A percentile compares a stretch with the other conserved stretches of the same genome.
Conservation (phyloP, 2,888 invertebrate genomes). For the Netelia virgata region DNA sequence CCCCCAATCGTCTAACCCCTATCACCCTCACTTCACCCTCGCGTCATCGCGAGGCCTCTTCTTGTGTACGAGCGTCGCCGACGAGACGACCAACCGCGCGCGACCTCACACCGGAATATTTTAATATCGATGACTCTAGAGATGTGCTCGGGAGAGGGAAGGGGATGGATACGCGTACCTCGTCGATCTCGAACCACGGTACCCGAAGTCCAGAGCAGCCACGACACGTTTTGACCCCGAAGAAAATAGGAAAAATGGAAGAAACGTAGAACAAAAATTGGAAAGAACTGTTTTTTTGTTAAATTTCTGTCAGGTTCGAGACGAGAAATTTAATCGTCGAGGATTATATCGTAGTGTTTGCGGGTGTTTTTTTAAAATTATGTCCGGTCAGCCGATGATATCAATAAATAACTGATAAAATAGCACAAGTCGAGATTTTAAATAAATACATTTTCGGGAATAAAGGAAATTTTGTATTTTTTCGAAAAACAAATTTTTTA, state of each 20-base stretch:
- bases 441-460: too few relatives aligned
- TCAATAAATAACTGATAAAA: too few relatives aligned
- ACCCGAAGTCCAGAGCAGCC: background rate
- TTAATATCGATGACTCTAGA: constrained; percentile 54
- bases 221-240: background rate
- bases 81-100: constrained; percentile 44
- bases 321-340: background rate
- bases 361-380: too few relatives aligned
- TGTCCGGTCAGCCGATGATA: too few relatives aligned
- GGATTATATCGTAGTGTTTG: background rate
- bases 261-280: background rate
- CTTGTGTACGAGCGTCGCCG: background rate
- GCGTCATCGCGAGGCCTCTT: background rate
- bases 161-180: background rate
- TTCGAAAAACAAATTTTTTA: too few relatives aligned
- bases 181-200: background rate
- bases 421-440: too few relatives aligned
- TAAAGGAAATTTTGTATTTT: too few relatives aligned
- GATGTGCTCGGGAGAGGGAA: background rate
- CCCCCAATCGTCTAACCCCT: background rate
- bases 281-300: background rate
- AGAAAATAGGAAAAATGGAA: background rate
- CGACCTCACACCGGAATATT: constrained; percentile 52
- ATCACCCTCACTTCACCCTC: too few relatives aligned
- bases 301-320: too few relatives aligned